Conservation (phyloP, 2,797 vertebrate species). For the Cichlasoma orientale region DNA sequence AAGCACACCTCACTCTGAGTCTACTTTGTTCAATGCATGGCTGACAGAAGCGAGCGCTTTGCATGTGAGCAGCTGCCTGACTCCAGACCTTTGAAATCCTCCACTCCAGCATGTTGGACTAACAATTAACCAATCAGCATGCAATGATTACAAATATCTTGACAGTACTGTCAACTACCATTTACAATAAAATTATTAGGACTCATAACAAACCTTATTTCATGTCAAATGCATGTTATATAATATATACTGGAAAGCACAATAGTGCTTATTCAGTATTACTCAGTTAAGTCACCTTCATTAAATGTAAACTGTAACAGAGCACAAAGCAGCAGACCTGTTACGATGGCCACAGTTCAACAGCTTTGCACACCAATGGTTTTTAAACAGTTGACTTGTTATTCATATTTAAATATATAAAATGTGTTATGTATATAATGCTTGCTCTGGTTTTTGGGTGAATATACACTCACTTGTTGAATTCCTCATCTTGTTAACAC, state of each 20-base stretch:
- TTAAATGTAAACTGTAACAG: not conserved
- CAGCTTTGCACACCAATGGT: not conserved
- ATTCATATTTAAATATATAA: too few species aligned
- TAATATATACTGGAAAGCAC: not conserved
- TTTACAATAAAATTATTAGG: not conserved
- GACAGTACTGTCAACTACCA: not conserved
- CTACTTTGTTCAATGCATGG: not conserved
- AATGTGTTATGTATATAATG: not conserved
- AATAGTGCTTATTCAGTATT: not conserved
- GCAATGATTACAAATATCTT: not conserved
- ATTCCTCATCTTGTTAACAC: not conserved
- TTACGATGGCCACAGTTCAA: not conserved
- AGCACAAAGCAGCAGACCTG: not conserved
- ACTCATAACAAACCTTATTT: not conserved
- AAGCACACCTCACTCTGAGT: not conserved
- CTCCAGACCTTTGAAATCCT: not conserved
- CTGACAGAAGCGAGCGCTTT: not conserved
- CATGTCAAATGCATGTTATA: not conserved
- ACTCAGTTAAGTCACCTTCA: not conserved
- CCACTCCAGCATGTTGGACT: not conserved
- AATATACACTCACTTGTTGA: not conserved
- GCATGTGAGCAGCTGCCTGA: not conserved
- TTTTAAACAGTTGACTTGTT: not conserved
- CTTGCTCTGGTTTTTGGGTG: not conserved
- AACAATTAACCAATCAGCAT: not conserved